A percentile compares a stretch with the other conserved stretches of the same genome.
phyloP scores from a whole-genome alignment of 2,888 invertebrate genomes.

The Drosophila testacea region DNA sequence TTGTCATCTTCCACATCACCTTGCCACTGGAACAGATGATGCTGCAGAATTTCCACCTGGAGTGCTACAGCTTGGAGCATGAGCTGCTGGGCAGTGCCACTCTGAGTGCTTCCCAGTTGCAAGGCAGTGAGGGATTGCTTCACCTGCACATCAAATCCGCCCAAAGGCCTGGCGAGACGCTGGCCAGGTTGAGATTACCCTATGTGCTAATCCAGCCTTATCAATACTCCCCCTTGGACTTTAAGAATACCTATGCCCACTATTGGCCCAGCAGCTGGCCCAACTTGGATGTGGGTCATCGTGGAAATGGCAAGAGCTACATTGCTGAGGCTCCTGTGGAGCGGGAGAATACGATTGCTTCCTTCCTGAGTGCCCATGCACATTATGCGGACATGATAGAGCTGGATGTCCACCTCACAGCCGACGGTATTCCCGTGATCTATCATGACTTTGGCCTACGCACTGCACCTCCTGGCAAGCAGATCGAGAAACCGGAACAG shows the following conservation, averaged over 20 bases:
- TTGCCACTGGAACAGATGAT: conserved; percentile 64
- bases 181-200: conserved; percentile 90
- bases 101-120: conserved; percentile 91
- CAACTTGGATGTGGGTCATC: conserved; percentile 96
- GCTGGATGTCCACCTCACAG: conserved; percentile 98
- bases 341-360: conserved; percentile 96
- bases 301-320: conserved; percentile 97
- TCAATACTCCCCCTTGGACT: conserved; percentile 87
- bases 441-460: conserved; percentile 96
- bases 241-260: conserved; percentile 92
- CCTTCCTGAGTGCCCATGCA: conserved; percentile 94
- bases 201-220: conserved; percentile 86
- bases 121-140: conserved; percentile 90
- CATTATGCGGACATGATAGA: conserved; percentile 99
- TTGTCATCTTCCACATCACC: conserved; percentile 82
- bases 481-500: conserved; percentile 91
- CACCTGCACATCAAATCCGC: conserved; percentile 91
- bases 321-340: conserved; percentile 89
- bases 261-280: conserved; percentile 95
- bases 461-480: conserved; percentile 89
- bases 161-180: conserved; percentile 88
- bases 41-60: conserved; percentile 66
- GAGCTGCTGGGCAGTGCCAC: conserved; percentile 93
- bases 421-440: conserved; percentile 96
- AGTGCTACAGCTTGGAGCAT: conserved; percentile 69